Percentiles rank a stretch among this genome's conserved stretches.
Evolutionary conservation across 2,797 vertebrate species (phyloP).

Genomic region (Siniperca scherzeri): DNA sequence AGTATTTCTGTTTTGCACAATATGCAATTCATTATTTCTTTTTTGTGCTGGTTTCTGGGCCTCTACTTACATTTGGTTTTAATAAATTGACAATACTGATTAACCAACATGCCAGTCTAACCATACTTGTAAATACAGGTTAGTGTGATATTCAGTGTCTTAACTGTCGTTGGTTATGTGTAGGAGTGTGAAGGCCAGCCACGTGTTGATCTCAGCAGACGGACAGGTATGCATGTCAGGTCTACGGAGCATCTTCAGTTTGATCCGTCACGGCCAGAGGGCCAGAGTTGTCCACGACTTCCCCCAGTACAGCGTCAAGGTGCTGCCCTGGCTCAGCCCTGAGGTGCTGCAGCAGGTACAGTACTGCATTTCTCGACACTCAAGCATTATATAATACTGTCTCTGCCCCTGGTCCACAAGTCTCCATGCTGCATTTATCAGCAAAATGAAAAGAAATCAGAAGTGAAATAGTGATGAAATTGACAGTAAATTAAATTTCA

Average conservation of each 20-base stretch:
- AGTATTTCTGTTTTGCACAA: not conserved
- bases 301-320: slow-evolving; percentile 95
- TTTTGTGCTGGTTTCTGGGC: not conserved
- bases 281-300: slow-evolving; percentile 96
- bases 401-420: not conserved
- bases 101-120: not conserved
- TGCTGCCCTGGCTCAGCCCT: slow-evolving; percentile 97
- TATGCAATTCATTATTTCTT: not conserved
- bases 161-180: slow-evolving; percentile 23
- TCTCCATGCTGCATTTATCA: not conserved
- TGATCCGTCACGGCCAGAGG: slow-evolving; percentile 96
- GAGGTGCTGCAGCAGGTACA: slow-evolving; percentile 97
- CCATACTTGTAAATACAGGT: not conserved
- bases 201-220: slow-evolving; percentile 94
- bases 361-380: not conserved
- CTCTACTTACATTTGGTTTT: not conserved
- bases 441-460: not conserved
- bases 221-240: slow-evolving; percentile 97
- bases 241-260: slow-evolving; percentile 95
- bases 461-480: not conserved
- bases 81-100: not conserved
- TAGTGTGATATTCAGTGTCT: not conserved
- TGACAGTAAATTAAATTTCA: not conserved
- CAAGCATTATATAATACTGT: not conserved
- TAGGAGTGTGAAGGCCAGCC: slow-evolving; percentile 98